Evolutionary conservation across 64 coral and sea anemone species (phyloP).

Genomic region (Actinia tenebrosa): DNA sequence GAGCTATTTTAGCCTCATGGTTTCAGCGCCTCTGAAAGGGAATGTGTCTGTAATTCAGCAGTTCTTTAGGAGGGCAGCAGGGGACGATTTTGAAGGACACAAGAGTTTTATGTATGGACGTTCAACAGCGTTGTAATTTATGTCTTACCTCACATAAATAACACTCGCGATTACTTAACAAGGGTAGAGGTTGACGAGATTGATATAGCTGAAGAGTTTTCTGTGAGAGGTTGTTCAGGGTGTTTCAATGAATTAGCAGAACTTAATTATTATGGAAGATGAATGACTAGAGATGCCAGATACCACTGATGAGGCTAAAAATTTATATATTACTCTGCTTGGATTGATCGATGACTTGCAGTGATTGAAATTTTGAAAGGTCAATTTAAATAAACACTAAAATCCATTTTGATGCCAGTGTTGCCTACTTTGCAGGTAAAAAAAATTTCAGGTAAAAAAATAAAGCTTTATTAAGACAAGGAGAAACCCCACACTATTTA

Average conservation of each 20-base stretch:
- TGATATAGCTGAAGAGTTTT: constrained; percentile 35
- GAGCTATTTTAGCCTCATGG: not conserved
- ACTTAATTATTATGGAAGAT: constrained; percentile 4
- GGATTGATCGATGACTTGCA: too few relatives aligned
- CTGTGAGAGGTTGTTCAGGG: constrained; percentile 6
- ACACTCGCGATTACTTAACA: constrained; percentile 37
- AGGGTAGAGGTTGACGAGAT: constrained; percentile 45
- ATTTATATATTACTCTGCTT: not conserved
- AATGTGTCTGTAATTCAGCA: constrained; percentile 27
- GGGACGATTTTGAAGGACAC: not conserved
- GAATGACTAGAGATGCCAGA: not conserved
- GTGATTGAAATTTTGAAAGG: too few relatives aligned
- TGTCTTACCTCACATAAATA: constrained; percentile 23
- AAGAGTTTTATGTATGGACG: constrained; percentile 40
- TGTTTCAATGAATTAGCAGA: constrained; percentile 22
- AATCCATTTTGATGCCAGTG: too few relatives aligned
- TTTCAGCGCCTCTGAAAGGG: not conserved
- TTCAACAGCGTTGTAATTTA: constrained; percentile 28
- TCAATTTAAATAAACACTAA: too few relatives aligned
- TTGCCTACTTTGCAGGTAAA: too few relatives aligned
- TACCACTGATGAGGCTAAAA: not conserved
- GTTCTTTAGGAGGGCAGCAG: not conserved
- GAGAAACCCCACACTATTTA: too few relatives aligned
- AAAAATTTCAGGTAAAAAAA: too few relatives aligned
- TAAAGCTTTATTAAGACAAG: too few relatives aligned